Base-by-base conservation (phyloP, 2,888 invertebrate genomes). In the Conus canariensis region DNA sequence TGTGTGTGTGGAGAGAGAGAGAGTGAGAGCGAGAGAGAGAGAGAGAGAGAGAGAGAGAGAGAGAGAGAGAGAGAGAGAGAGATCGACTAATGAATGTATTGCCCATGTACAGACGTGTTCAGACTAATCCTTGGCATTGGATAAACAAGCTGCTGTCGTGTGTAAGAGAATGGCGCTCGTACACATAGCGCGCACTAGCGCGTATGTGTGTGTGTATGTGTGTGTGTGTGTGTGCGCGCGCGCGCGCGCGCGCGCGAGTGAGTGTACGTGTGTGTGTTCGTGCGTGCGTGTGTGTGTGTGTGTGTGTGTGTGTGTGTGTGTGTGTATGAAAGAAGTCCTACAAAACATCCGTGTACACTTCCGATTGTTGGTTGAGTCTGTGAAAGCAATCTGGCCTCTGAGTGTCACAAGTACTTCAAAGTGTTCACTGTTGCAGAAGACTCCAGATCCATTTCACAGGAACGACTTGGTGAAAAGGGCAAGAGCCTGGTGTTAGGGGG, bases 251-350 rank as follows among this genome's bases (percentile, higher is more conserved):
- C 3, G 0, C 12, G 74, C 4, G 19, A 0, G 74, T 74, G 70
- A 1, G 70, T 12, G 70, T 12, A 5, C 4, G 10, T 64, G 60
- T 64, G 60, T 19, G n/a, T 12, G n/a, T 74, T 0, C 1, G 22
- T 74, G 74, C 1, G 74, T 74, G 74, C 12, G 74, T 74, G 74
- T 74, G 74, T 74, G 74, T 74, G 74, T 74, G 74, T 74, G 74
- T 74, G 74, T 74, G 74, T 74, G 74, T 74, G 74, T 74, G 74
- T 74, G 74, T 16, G 74, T 74, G 74, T 74, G 74, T 74, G 74
- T 74, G 74, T n/a, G 74, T n/a, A 8, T 5, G 74, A 22, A 45
- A 45, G 45, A n/a, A 22, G 19, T n/a, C n/a, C 14, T 4, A 74
- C 5, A 74, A n/a, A 45, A 45, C 45, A 45, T 45, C 45, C 45